A percentile compares a stretch with the other conserved stretches of the same genome.
Conservation (phyloP, 2,888 invertebrate species). For the Lydus trimaculatus region DNA sequence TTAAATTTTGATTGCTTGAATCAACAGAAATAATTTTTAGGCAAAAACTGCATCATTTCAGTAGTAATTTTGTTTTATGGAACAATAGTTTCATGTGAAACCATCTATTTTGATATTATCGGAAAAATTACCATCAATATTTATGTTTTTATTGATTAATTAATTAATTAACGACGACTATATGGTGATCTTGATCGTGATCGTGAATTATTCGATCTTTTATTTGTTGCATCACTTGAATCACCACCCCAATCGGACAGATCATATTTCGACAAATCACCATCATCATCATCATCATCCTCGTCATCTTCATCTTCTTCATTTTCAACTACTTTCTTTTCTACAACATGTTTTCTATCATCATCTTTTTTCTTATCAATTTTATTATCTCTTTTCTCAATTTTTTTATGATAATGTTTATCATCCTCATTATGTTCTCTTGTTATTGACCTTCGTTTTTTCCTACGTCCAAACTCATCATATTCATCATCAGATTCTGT, state of each 20-base stretch:
- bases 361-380: slow-evolving; percentile 25
- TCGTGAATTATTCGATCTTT: slow-evolving; percentile 35
- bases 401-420: too few species aligned
- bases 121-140: neutral
- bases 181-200: slow-evolving; percentile 39
- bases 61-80: neutral
- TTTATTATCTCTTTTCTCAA: slow-evolving; percentile 18
- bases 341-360: slow-evolving; percentile 31
- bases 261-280: slow-evolving; percentile 66
- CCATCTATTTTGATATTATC: neutral
- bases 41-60: neutral
- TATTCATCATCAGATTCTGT: slow-evolving; percentile 91
- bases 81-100: neutral
- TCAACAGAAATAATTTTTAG: neutral
- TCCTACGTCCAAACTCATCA: slow-evolving; percentile 74
- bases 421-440: slow-evolving; percentile 7
- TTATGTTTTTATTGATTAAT: neutral
- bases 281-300: slow-evolving; percentile 65
- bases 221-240: slow-evolving; percentile 40
- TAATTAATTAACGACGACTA: slow-evolving; percentile 12
- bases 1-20: neutral
- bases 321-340: slow-evolving; percentile 59
- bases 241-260: slow-evolving; percentile 64
- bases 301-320: slow-evolving; percentile 63
- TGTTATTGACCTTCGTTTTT: slow-evolving; percentile 45